Conservation (phyloP, 2,888 invertebrate genomes). For the Camptogramma bilineatum region DNA sequence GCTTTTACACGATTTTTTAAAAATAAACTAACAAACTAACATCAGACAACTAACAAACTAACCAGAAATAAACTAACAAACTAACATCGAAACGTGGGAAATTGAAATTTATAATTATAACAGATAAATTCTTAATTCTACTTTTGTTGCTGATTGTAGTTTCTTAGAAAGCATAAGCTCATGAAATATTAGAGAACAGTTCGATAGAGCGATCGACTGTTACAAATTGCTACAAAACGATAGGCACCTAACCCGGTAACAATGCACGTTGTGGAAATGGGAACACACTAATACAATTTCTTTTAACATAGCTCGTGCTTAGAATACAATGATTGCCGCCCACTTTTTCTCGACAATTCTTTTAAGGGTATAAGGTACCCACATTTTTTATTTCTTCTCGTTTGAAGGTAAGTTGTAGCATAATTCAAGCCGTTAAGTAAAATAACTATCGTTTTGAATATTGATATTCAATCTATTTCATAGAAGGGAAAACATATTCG, state of each 20-base stretch:
- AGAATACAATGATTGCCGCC: slow-evolving; percentile 24
- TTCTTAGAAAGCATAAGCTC: background rate
- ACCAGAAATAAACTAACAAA: too few relatives aligned
- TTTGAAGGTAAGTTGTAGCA: too few relatives aligned
- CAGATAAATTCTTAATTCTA: background rate
- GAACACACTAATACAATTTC: slow-evolving; percentile 25
- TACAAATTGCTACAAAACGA: slow-evolving; percentile 12
- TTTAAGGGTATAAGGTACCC: background rate
- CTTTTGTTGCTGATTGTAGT: background rate
- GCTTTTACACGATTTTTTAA: too few relatives aligned
- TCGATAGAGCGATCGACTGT: slow-evolving; percentile 1
- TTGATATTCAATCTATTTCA: too few relatives aligned
- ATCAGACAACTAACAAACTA: too few relatives aligned
- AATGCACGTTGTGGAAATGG: slow-evolving; percentile 15
- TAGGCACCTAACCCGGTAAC: background rate
- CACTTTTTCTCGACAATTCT: slow-evolving; percentile 11
- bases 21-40: too few relatives aligned
- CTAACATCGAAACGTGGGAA: too few relatives aligned
- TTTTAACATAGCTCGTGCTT: slow-evolving; percentile 26
- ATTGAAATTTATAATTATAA: background rate
- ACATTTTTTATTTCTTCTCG: background rate
- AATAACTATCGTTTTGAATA: too few relatives aligned
- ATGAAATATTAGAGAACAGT: background rate
- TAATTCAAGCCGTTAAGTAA: too few relatives aligned
- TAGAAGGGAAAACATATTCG: too few relatives aligned